These are phyloP conservation scores for Podarcis cretensis DNA, from an alignment of 2,113 vertebrate species.

Conservation along the genomic window DNA sequence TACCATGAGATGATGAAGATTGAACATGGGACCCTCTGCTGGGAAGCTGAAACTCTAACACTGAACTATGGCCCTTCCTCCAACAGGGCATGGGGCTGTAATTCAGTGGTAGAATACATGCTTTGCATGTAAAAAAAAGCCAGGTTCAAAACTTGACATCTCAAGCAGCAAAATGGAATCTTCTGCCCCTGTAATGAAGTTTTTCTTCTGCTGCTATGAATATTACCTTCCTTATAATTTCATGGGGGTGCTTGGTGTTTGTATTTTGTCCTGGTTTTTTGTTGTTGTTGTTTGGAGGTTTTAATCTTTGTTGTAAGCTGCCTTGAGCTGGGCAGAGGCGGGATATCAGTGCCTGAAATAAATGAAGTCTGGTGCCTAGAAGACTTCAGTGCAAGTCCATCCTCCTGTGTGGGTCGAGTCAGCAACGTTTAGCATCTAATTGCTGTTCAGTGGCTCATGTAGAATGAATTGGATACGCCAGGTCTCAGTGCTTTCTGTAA, in stretches of 20 bases:
- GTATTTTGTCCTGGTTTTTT: too few species aligned
- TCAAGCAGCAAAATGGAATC: too few species aligned
- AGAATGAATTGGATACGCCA: neutral
- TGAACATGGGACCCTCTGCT: too few species aligned
- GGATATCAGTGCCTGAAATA: neutral
- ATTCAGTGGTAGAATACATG: too few species aligned
- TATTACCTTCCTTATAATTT: neutral
- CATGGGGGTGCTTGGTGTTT: neutral
- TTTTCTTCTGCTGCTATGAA: neutral
- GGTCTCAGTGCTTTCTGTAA: neutral
- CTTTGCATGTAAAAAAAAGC: too few species aligned
- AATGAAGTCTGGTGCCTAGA: neutral
- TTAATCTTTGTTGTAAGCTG: neutral
- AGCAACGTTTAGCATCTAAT: slow-evolving; percentile 13
- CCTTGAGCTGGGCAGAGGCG: neutral
- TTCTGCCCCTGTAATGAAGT: too few species aligned
- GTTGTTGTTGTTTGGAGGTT: neutral
- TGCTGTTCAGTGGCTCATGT: neutral
- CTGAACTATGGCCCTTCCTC: too few species aligned
- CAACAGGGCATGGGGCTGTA: too few species aligned
- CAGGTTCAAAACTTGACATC: too few species aligned
- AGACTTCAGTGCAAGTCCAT: neutral
- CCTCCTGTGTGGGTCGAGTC: neutral
- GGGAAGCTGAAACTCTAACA: too few species aligned
- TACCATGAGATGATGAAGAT: too few species aligned